A percentile compares a stretch with the other conserved stretches of the same genome.
Conservation (phyloP, 37 sponge, comb jelly and placozoan species). For the Chondrosia reniformis region DNA sequence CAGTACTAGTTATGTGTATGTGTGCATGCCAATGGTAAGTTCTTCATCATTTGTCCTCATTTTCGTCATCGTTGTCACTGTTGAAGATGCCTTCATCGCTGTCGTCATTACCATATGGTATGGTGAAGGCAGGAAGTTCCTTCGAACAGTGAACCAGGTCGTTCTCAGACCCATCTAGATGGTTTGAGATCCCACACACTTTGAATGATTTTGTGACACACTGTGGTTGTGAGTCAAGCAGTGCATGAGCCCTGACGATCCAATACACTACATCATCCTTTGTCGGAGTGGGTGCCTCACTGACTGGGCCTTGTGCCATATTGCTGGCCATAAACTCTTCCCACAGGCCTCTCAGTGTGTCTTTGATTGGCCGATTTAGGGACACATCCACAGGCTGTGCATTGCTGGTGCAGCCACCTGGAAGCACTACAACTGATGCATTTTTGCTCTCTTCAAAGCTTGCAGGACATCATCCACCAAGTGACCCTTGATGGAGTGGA, state of each 20-base stretch:
- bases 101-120: background rate
- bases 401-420: constrained; percentile 5
- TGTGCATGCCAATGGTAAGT: too few relatives aligned
- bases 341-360: background rate
- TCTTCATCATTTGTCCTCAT: too few relatives aligned
- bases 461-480: background rate
- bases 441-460: background rate
- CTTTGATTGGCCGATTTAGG: background rate
- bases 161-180: background rate
- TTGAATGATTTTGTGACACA: constrained; percentile 1
- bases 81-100: background rate
- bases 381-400: background rate
- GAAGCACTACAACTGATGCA: background rate
- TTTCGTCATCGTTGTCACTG: too few relatives aligned
- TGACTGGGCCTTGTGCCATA: background rate
- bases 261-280: background rate
- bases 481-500: constrained; percentile 18
- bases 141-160: background rate
- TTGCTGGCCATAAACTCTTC: background rate
- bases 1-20: too few relatives aligned
- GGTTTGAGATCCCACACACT: background rate
- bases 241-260: constrained; percentile 3
- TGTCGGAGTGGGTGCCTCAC: background rate
- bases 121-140: constrained; percentile 8
- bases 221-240: background rate